Base-by-base conservation (phyloP, 2,113 vertebrate genomes). In the Eleginops maclovinus region DNA sequence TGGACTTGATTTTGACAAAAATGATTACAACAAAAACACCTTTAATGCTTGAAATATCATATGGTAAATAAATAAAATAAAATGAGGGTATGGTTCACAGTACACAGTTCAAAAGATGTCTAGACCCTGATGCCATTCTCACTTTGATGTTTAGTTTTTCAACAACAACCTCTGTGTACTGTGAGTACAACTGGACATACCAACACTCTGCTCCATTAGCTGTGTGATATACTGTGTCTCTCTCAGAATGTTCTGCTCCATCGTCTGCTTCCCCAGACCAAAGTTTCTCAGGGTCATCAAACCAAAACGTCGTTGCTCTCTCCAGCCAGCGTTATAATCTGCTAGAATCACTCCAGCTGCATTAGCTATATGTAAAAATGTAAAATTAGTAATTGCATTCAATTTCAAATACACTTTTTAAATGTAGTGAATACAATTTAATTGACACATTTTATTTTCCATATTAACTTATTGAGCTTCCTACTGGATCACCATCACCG, bases 201-300 rank as follows among this genome's bases (percentile, higher is more conserved):
- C 87, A 1, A 64, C 31, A 58, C 22, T 83, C 15, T 78, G 65
- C 40, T 89, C 69, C 68, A 90, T n/a, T 13, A 64, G 0, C 40
- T 75, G 22, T 4, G 43, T 10, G 6, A 87, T 28, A 2, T 15
- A 8, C 1, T 58, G 10, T 0, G 79, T 90, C 84, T 96, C 95
- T 70, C 93, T 86, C 0, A 31, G 66, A 80, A 96, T 92, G 69
- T 74, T 88, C 22, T 93, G 73, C 81, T 96, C 95, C 93, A 96
- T 86, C 0, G 95, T 89, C 72, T 91, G 93, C 84, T 96, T 96
- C 76, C 96, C 95, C 82, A 96, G 79, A 3, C 95, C 95, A 16
- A 96, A 93, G 84, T 94, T 93, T 78, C 92, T 94, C 81, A 97
- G 68, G 0, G 93, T 93, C 51, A 82, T 85, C 41, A 96, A 22